Base-by-base conservation (phyloP, 92 coral and sea anemone genomes). In the Bergia puertoricense region DNA sequence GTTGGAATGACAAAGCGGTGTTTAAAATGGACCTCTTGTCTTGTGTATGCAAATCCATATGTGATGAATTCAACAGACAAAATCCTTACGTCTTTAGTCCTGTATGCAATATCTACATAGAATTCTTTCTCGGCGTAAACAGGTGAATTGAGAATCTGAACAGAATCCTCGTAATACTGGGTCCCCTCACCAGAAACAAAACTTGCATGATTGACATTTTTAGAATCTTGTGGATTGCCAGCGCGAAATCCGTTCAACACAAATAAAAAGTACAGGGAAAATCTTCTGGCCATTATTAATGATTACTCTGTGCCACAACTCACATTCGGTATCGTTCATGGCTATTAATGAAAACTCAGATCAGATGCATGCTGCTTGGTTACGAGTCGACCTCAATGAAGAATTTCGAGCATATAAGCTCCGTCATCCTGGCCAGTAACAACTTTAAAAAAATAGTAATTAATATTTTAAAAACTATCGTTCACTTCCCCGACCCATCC, bases 11-110 rank as follows among this genome's bases (percentile, higher is more conserved):
- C 83, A 67, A 89, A 89, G 48, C 88, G 89, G 81, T 93, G 92
- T 36, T 82, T 91, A 81, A 93, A 94, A 73, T 93, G 96, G 71
- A 56, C 85, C 13, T 81, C 71, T 82, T 94, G 76, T 51, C 87
- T 84, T 11, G 38, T 51, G 41, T 85, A 75, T 68, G 86, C 94
- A 83, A 89, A 80, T 67, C 96, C 96, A 54, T 86, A 76, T 22
- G 99, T 92, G 67, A 88, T 75, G 39, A 95, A 77, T 40, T 95
- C 97, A 67, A 94, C 75, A 39, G 93, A 77, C 16, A 97, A 76
- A 67, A 91, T 80, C 78, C 99, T 88, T 74, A 91, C 82, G 45
- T 89, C 90, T 78, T 86, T 93, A 20, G 93, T 88, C 74, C 92
- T 81, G 91, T 90, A 95, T 8, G 90, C 88, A 9, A 95, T 81